Base-by-base conservation (phyloP, 2,113 vertebrate species). In the Chascanopsetta lugubris region DNA sequence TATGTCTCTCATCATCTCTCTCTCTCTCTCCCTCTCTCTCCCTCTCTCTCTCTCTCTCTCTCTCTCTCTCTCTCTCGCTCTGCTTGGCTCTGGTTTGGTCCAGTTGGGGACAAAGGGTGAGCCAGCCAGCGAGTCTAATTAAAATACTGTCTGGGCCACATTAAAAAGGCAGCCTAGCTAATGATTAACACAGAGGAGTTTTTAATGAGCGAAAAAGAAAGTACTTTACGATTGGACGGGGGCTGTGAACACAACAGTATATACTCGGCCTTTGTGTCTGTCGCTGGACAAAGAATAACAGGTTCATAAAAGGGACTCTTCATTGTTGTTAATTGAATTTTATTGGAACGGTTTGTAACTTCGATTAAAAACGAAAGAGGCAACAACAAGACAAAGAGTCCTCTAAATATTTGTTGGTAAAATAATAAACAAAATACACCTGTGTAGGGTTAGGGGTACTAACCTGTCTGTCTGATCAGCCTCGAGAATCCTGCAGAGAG, bases 21-120 rank as follows among this genome's bases (percentile, higher is more conserved):
- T 34, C 32, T 36, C 34, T 36, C 34, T 36, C 34, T 13, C 34
- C 5, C 12, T 36, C 32, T 36, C 34, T 67, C 61, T 74, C 50
- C 79, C 72, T 68, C 54, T 67, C 63, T 74, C 47, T 80, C 72
- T 68, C 54, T 70, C 11, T 12, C 32, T 34, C 32, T 36, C 34
- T 36, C 34, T 36, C 34, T 13, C 34, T 15, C 12, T 36, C 32
- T 36, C 34, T 67, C 61, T 74, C 50, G 79, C 72, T 68, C 54
- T 70, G 61, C 75, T 87, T 86, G 83, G 82, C 78, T 87, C 84
- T 85, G 83, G 80, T 87, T 84, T 59, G 75, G 80, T 90, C 83
- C 65, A 61, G 80, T 77, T 60, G 58, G 71, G 76, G 76, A 89
- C 87, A 89, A 90, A 87, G 77, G 29, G 80, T 68, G 79, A 72